Percentiles rank a stretch among this genome's conserved stretches.
Evolutionary conservation across 1,140 invertebrate genomes (phyloP).

Genomic region (Drosophila chauvacae): DNA sequence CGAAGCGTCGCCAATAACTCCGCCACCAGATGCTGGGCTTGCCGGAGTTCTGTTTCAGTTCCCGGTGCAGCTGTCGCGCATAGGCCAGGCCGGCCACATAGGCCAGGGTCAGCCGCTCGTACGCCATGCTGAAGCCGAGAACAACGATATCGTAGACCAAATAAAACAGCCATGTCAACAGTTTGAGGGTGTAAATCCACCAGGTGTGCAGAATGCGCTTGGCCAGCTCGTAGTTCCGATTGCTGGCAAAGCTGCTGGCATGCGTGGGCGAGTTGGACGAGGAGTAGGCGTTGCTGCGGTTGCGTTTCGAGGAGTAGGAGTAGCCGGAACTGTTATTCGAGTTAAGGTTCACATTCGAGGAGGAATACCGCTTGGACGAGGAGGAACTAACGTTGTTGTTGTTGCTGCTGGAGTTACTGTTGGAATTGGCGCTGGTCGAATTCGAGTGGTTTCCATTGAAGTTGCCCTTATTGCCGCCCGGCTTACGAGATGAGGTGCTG

Average conservation of each 20-base stretch:
- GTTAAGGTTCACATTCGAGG: constrained; percentile 67
- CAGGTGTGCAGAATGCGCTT: constrained; percentile 85
- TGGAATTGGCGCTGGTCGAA: constrained; percentile 36
- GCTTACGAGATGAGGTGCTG: constrained; percentile 47
- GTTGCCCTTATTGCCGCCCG: constrained; percentile 25
- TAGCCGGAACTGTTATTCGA: constrained; percentile 69
- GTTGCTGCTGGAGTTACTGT: constrained; percentile 56
- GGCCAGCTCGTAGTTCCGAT: constrained; percentile 78
- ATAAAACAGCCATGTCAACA: constrained; percentile 91
- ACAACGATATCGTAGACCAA: constrained; percentile 91
- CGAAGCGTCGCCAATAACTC: constrained; percentile 75
- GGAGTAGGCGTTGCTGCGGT: constrained; percentile 58
- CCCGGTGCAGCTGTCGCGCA: constrained; percentile 70
- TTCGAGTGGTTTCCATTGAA: constrained; percentile 60
- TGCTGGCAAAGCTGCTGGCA: constrained; percentile 51
- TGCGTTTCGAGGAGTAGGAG: constrained; percentile 77
- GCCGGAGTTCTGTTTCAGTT: constrained; percentile 80
- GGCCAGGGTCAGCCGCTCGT: constrained; percentile 85
- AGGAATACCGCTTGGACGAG: constrained; percentile 80
- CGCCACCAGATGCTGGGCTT: constrained; percentile 81
- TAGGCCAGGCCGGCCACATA: constrained; percentile 64
- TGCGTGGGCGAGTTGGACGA: constrained; percentile 71
- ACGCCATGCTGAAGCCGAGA: constrained; percentile 90
- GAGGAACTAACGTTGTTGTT: constrained; percentile 75
- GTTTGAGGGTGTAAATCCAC: constrained; percentile 88